Conservation (phyloP, 1,140 invertebrate species). For the Drosophila ficusphila region DNA sequence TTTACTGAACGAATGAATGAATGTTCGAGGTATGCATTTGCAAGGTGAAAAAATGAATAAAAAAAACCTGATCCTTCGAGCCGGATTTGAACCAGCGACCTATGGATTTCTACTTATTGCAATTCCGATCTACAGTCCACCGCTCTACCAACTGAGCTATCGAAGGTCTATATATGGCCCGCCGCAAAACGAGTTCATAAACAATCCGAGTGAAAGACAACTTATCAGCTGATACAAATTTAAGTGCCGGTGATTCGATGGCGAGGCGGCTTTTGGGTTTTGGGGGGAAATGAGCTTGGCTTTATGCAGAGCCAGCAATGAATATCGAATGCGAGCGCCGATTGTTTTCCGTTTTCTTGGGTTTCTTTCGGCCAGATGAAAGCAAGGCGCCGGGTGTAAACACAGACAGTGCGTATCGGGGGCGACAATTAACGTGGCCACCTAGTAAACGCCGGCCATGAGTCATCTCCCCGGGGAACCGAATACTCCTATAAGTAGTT, state of each 20-base stretch:
- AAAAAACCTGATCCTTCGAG: constrained; percentile 88
- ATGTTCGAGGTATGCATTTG: no score
- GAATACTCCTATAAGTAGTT: constrained; percentile 17
- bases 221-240: constrained; percentile 44
- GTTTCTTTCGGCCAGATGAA: constrained; percentile 61
- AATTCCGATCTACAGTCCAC: constrained; percentile 90
- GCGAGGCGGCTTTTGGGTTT: background rate
- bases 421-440: constrained; percentile 64
- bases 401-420: constrained; percentile 36
- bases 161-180: constrained; percentile 86
- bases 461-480: constrained; percentile 31
- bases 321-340: constrained; percentile 23
- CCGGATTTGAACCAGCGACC: constrained; percentile 90
- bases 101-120: constrained; percentile 90
- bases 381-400: constrained; percentile 55
- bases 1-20: no score
- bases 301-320: constrained; percentile 54
- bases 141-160: constrained; percentile 95
- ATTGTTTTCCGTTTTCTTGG: constrained; percentile 30
- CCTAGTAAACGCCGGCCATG: constrained; percentile 47
- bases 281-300: constrained; percentile 28
- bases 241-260: constrained; percentile 21
- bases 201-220: constrained; percentile 3
- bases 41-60: background rate
- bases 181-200: constrained; percentile 44